These are phyloP conservation scores for Lordiphosa mommai DNA, from an alignment of 1,140 invertebrate genomes.

Conservation along the genomic window DNA sequence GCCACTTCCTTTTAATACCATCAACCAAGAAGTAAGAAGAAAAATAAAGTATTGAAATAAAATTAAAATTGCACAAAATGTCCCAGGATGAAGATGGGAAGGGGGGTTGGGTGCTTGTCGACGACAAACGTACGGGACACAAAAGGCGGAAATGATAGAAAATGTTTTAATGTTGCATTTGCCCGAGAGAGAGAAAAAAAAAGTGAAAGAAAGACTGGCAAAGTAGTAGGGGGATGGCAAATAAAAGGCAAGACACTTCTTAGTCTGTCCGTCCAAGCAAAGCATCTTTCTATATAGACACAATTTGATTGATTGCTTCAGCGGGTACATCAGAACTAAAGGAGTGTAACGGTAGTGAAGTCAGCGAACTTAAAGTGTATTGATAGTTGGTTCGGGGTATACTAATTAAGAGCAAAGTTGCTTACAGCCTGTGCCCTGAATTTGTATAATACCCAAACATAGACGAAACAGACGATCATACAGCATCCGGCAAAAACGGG, in stretches of 20 bases:
- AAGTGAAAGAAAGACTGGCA: neutral
- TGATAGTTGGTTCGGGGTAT: too few species aligned
- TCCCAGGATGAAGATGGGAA: slow-evolving; percentile 21
- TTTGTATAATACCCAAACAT: too few species aligned
- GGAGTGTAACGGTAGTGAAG: too few species aligned
- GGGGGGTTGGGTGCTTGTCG: too few species aligned
- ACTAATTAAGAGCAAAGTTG: too few species aligned
- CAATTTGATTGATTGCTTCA: slow-evolving; percentile 62
- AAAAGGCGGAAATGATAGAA: slow-evolving; percentile 70
- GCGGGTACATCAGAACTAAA: too few species aligned
- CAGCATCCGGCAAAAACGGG: too few species aligned
- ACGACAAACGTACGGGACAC: slow-evolving; percentile 27
- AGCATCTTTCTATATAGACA: slow-evolving; percentile 42
- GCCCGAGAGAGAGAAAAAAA: neutral
- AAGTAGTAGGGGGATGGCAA: neutral
- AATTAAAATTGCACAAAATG: slow-evolving; percentile 70
- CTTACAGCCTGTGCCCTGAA: too few species aligned
- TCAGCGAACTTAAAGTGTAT: too few species aligned
- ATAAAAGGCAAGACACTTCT: neutral
- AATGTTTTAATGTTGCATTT: slow-evolving; percentile 67
- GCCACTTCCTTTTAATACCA: slow-evolving; percentile 49
- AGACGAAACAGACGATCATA: too few species aligned
- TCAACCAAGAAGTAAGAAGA: neutral
- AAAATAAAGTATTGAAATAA: slow-evolving; percentile 43
- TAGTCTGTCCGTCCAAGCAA: slow-evolving; percentile 17